Conservation (phyloP, 2,888 invertebrate species). For the Dysmachus trigonus region DNA sequence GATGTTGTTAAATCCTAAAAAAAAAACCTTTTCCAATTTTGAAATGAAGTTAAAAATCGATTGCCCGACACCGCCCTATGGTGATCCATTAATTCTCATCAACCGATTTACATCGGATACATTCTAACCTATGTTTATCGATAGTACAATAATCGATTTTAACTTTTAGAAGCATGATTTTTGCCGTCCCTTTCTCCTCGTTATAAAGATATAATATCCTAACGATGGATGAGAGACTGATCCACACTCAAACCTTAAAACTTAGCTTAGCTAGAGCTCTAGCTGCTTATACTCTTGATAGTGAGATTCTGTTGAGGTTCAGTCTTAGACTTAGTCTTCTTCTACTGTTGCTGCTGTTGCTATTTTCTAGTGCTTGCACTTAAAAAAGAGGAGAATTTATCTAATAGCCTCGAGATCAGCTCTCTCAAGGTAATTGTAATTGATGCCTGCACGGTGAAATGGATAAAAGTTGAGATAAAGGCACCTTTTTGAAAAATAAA, state of each 20-base stretch:
- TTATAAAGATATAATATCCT: background rate
- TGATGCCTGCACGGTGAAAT: slow-evolving; percentile 37
- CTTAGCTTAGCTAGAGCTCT: background rate
- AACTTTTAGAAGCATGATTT: background rate
- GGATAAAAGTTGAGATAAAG: slow-evolving; percentile 30
- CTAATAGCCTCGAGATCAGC: slow-evolving; percentile 35
- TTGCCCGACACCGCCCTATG: slow-evolving; percentile 5
- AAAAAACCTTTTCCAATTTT: no score
- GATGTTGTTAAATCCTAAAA: no score
- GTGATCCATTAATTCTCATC: slow-evolving; percentile 13
- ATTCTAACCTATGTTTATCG: slow-evolving; percentile 38
- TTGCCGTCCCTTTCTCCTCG: background rate
- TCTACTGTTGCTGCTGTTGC: no score
- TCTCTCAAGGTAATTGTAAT: slow-evolving; percentile 36
- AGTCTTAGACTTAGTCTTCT: no score
- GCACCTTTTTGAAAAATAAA: background rate
- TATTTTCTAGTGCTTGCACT: background rate
- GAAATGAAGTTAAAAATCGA: no score
- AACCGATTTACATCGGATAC: slow-evolving; percentile 25
- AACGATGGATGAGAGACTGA: background rate
- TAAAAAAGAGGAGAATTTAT: slow-evolving; percentile 18
- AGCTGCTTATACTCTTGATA: background rate
- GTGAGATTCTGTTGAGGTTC: no score
- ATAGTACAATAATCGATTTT: slow-evolving; percentile 41
- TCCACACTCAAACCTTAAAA: background rate